A percentile compares a stretch with the other conserved stretches of the same genome.
These are phyloP conservation scores for Micrasema longulum DNA, from an alignment of 1,140 invertebrate species.

Conservation along the genomic window DNA sequence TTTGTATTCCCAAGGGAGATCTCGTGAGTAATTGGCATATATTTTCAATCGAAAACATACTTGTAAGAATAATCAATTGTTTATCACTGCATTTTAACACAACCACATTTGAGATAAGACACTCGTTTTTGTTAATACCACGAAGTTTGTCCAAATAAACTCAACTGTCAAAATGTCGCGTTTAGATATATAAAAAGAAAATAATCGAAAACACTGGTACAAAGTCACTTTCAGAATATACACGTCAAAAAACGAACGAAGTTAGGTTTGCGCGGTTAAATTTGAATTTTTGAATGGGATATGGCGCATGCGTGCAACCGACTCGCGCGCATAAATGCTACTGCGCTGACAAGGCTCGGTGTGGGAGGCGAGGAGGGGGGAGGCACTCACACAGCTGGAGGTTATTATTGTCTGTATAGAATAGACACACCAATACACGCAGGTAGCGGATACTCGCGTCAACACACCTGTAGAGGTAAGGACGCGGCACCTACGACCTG, in stretches of 20 bases:
- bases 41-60: background rate
- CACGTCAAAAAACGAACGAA: no score
- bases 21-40: background rate
- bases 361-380: background rate
- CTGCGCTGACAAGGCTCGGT: conserved; percentile 5
- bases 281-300: background rate
- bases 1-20: conserved; percentile 25
- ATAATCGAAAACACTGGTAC: no score
- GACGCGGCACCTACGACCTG: conserved; percentile 46
- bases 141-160: no score
- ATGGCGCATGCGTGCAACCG: conserved; percentile 11
- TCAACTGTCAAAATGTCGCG: no score
- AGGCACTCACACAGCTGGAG: conserved; percentile 18
- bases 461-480: conserved; percentile 30
- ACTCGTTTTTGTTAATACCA: no score
- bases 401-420: no score
- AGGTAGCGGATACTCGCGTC: background rate
- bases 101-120: conserved; percentile 14
- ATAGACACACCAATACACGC: conserved; percentile 11
- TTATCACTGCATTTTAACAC: conserved; percentile 30
- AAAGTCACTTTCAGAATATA: no score
- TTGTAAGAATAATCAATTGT: conserved; percentile 1
- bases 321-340: conserved; percentile 23
- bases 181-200: no score
- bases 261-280: conserved; percentile 17